phyloP scores from a whole-genome alignment of 2,888 invertebrate species.

The Leucophora obtusa region DNA sequence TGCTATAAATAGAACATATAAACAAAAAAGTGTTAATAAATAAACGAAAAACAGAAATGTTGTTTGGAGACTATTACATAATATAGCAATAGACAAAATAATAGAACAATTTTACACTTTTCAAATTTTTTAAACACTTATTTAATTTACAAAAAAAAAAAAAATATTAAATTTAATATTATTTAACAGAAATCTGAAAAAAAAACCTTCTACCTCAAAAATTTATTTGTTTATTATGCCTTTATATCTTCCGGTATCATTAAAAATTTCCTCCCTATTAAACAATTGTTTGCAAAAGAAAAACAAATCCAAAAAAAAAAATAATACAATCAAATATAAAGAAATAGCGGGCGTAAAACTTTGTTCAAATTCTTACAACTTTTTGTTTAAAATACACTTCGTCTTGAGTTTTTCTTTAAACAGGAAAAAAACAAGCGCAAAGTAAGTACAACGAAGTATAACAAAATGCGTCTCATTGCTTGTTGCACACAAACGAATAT shows the following conservation, averaged over 20 bases:
- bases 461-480: conserved; percentile 39
- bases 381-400: conserved; percentile 18
- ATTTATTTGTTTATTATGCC: conserved; percentile 9
- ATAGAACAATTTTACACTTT: too few relatives aligned
- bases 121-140: too few relatives aligned
- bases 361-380: conserved; percentile 33
- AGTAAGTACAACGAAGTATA: background rate
- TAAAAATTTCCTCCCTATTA: conserved; percentile 63
- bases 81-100: conserved; percentile 3
- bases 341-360: conserved; percentile 44
- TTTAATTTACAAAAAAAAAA: too few relatives aligned
- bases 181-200: background rate
- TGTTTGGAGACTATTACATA: conserved; percentile 17
- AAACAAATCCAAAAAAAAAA: conserved; percentile 49
- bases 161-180: background rate
- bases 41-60: conserved; percentile 30
- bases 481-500: conserved; percentile 42
- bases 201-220: background rate
- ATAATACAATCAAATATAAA: conserved; percentile 44
- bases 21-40: conserved; percentile 28
- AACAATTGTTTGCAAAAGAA: conserved; percentile 57
- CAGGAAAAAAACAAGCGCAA: background rate
- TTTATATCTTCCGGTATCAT: conserved; percentile 53
- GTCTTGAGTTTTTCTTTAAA: conserved; percentile 15
- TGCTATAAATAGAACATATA: conserved; percentile 26